Conservation (phyloP, 1,140 invertebrate genomes). For the Brachionus rubens region DNA sequence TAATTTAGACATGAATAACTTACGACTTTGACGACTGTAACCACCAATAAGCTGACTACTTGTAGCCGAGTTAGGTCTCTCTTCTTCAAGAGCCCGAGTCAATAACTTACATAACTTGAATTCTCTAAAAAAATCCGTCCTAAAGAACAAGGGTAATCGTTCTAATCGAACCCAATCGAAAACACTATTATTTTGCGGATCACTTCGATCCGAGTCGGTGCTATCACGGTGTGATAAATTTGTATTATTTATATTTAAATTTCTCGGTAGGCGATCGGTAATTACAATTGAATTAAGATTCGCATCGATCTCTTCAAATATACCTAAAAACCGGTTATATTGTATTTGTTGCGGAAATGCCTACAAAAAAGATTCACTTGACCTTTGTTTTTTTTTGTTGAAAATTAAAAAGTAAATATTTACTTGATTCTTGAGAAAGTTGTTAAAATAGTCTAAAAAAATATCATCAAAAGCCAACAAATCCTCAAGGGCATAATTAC, state of each 20-base stretch:
- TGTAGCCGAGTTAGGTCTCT: constrained; percentile 50
- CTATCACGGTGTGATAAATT: not conserved
- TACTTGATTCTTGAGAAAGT: constrained; percentile 57
- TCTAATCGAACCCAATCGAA: constrained; percentile 57
- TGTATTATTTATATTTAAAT: not conserved
- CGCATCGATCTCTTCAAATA: constrained; percentile 39
- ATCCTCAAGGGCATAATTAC: constrained; percentile 59
- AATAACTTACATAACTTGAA: constrained; percentile 58
- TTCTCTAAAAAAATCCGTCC: constrained; percentile 57
- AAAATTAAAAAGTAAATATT: constrained; percentile 47
- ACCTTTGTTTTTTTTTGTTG: not conserved
- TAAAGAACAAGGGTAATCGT: constrained; percentile 57
- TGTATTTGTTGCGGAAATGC: constrained; percentile 43
- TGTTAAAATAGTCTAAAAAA: constrained; percentile 61
- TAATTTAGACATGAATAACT: not conserved
- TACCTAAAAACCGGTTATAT: constrained; percentile 33
- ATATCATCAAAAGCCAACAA: constrained; percentile 60
- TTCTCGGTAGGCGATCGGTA: not conserved
- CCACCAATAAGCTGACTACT: constrained; percentile 56
- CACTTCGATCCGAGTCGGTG: not conserved
- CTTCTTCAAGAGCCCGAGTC: constrained; percentile 55
- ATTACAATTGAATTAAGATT: constrained; percentile 1
- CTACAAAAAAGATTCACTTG: not conserved
- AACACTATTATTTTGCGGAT: constrained; percentile 53
- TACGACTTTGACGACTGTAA: constrained; percentile 55